phyloP scores from a whole-genome alignment of 2,888 invertebrate species.

The Amblyjoppa proteus region DNA sequence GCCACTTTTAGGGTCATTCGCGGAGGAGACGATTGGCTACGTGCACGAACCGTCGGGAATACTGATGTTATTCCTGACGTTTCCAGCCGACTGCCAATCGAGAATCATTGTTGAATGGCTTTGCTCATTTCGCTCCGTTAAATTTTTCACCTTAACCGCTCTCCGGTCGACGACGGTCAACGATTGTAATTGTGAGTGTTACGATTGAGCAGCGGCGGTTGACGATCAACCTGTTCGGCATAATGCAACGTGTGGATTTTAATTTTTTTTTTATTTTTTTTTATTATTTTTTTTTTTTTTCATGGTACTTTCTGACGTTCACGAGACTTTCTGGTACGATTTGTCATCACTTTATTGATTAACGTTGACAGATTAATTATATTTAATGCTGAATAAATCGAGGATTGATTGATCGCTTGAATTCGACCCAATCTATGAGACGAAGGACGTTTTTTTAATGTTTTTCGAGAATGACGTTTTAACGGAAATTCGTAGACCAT shows the following conservation, averaged over 20 bases:
- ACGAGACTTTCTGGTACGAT: too few relatives aligned
- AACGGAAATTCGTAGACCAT: neutral
- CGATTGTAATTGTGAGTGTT: neutral
- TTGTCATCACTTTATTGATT: too few relatives aligned
- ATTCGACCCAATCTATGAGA: too few relatives aligned
- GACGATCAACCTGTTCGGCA: neutral
- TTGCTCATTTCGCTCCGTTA: conserved; percentile 1
- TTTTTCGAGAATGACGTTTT: neutral
- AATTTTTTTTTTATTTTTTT: too few relatives aligned
- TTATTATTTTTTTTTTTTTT: too few relatives aligned
- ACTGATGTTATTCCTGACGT: neutral
- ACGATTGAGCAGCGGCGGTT: neutral
- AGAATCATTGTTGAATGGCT: neutral
- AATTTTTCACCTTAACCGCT: neutral
- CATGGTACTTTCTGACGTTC: too few relatives aligned
- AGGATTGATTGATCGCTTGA: too few relatives aligned
- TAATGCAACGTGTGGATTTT: too few relatives aligned
- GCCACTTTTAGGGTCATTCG: neutral
- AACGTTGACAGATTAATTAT: too few relatives aligned
- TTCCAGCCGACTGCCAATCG: neutral
- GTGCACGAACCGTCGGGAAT: conserved; percentile 28
- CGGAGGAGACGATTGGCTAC: conserved; percentile 19
- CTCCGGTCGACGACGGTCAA: neutral
- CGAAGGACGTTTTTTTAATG: neutral
- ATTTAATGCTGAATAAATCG: too few relatives aligned